Evolutionary conservation across 2,113 vertebrate species (phyloP), one percentile per base, ranked within the genome.

Genomic region (Ciconia boyciana): DNA sequence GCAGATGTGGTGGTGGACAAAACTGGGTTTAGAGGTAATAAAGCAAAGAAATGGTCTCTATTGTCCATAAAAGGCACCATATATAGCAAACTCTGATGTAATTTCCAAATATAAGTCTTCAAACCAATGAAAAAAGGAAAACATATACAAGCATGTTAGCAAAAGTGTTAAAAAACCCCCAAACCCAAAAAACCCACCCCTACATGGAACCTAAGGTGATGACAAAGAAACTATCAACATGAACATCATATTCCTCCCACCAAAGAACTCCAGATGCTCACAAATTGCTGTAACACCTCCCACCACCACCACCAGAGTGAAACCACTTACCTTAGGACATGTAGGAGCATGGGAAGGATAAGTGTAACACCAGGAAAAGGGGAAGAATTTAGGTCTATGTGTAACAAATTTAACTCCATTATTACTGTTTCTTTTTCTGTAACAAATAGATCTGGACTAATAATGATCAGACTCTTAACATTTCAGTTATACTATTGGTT

Each of bases 61-160:
- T 28, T 36, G 2, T 28, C 34, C 17, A 29, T 39, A 55, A 85
- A 74, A 75, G 24, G 16, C 10, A 64, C 12, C 25, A 43, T 29
- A 16, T 9, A 77, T 9, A 62, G 28, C 5, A 84, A 81, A 65
- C 8, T 80, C 32, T 41, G 16, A 58, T 17, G 19, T 25, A 65
- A 49, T 65, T 83, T 94, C 22, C 34, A 83, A 88, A 46, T 49
- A 1, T 57, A 55, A 65, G 41, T 34, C 39, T 93, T 64, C 52
- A 74, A 87, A 92, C 13, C 9, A 69, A 34, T 21, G 10, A 54
- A 44, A 54, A 60, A 72, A 68, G 1, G 61, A 57, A 93, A 90
- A 34, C 0, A 0, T 16, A 54, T 55, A 55, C 44, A 87, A 62
- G 3, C 2, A 6, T 15, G 10, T 51, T 29, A 48, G 13, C 5